Evolutionary conservation across 2,797 vertebrate genomes (phyloP), one percentile per base, ranked within the genome.

Genomic region (Rhynchonycteris naso): DNA sequence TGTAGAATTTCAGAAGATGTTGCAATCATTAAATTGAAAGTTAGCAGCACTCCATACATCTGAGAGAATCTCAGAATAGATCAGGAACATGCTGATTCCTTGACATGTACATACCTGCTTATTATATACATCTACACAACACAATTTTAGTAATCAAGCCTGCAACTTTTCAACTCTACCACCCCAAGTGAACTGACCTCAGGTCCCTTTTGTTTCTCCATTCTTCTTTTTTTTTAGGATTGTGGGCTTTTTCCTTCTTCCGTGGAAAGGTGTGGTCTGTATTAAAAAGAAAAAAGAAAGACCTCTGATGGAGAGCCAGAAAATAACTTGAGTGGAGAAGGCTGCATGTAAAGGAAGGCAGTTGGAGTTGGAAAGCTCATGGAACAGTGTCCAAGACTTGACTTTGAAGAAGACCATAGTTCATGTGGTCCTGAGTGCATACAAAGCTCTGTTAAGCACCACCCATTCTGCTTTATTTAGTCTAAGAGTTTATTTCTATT

Each of bases 401-500:
- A 61, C 58, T 24, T 28, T 26, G 38, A 78, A 80, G 30, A 22
- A 68, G 13, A 30, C 26, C 59, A 66, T 4, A 61, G 58, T 30
- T 76, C 71, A 72, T 21, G 56, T 33, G 9, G 68, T 63, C 52
- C 28, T 30, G 21, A 58, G 33, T 58, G 12, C 56, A 43, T 54
- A 19, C 24, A 76, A 58, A 68, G 28, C 66, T 91, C 28, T 58
- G 69, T 33, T 68, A 52, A 86, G 33, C 26, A 90, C 65, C 4
- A 10, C 71, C 54, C 28, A 38, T 61, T 83, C 56, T 92, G 18
- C 33, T 84, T 91, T 86, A 84, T 66, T 96, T 81, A 80, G 50
- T 81, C 19, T 85, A 61, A 50, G 61, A 47, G 14, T 71, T 92
- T 92, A 83, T 93, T 94, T 96, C 66, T 75, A 15, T 87, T 69